phyloP scores from a whole-genome alignment of 2,113 vertebrate genomes.

The Cyphomyrus plagiostoma region DNA sequence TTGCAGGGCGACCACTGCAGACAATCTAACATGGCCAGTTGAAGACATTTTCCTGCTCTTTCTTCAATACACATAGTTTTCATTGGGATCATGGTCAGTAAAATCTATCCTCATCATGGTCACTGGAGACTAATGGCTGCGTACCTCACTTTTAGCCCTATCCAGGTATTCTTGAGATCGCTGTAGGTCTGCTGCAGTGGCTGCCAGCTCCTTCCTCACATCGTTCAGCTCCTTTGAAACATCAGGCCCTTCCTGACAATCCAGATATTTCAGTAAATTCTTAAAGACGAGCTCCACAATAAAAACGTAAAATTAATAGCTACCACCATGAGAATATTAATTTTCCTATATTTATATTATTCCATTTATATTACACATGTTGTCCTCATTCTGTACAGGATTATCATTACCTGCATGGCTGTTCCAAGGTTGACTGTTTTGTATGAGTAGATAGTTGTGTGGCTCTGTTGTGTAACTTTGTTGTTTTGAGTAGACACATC shows the following conservation, averaged over 20 bases:
- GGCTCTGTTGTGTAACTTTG: slow-evolving; percentile 21
- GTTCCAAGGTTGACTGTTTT: slow-evolving; percentile 21
- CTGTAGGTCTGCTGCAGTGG: slow-evolving; percentile 38
- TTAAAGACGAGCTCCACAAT: background rate
- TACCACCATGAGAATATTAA: background rate
- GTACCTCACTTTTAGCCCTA: slow-evolving; percentile 54
- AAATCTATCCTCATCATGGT: background rate
- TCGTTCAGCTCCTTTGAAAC: slow-evolving; percentile 29
- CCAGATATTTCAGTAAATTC: background rate
- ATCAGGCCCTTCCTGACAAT: background rate
- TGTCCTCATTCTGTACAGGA: background rate
- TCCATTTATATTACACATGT: background rate
- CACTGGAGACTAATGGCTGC: slow-evolving; percentile 1
- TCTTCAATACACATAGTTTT: background rate
- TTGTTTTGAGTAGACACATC: slow-evolving; percentile 2
- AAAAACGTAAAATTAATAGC: background rate
- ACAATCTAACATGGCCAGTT: background rate
- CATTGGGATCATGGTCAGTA: background rate
- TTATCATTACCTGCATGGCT: slow-evolving; percentile 37
- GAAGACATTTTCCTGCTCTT: background rate
- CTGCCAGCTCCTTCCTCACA: slow-evolving; percentile 36
- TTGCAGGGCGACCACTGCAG: background rate
- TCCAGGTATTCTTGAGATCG: slow-evolving; percentile 48
- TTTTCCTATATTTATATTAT: background rate
- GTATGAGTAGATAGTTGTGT: slow-evolving; percentile 11